A percentile compares a stretch with the other conserved stretches of the same genome.
Evolutionary conservation across 2,888 invertebrate species (phyloP).

Genomic region (Ypsolopha scabrella): DNA sequence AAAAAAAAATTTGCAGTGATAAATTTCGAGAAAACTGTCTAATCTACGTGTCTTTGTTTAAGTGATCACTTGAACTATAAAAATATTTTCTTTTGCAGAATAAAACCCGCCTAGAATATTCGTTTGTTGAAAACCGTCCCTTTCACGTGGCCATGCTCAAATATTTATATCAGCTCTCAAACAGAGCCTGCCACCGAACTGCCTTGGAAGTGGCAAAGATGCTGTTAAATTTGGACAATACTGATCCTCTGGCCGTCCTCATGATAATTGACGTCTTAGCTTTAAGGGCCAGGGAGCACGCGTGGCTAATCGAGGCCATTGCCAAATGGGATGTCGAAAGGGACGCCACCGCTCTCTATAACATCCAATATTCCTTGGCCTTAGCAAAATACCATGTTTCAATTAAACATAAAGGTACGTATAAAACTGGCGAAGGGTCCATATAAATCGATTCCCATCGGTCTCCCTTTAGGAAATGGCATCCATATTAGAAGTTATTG

Average conservation of each 20-base stretch:
- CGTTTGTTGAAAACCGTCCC: constrained; percentile 35
- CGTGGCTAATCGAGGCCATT: constrained; percentile 69
- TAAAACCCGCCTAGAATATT: constrained; percentile 32
- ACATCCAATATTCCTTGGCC: constrained; percentile 37
- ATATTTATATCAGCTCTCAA: constrained; percentile 79
- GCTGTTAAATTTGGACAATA: constrained; percentile 79
- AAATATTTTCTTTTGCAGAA: constrained; percentile 22
- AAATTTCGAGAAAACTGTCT: no score
- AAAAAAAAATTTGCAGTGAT: no score
- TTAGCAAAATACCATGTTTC: constrained; percentile 36
- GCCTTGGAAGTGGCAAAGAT: constrained; percentile 88
- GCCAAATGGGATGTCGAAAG: constrained; percentile 22
- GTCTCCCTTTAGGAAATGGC: no score
- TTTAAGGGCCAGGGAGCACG: constrained; percentile 77
- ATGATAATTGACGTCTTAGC: constrained; percentile 86
- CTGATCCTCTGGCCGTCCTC: constrained; percentile 80
- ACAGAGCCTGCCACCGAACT: constrained; percentile 86
- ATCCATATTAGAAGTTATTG: no score
- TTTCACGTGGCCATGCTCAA: constrained; percentile 78
- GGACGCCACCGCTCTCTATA: constrained; percentile 27
- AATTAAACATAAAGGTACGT: constrained; percentile 22
- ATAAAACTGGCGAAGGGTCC: not conserved
- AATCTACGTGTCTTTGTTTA: no score
- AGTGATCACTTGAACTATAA: no score
- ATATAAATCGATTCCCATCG: no score